Base-by-base conservation (phyloP, 2,113 vertebrate genomes). In the Nycticebus coucang region DNA sequence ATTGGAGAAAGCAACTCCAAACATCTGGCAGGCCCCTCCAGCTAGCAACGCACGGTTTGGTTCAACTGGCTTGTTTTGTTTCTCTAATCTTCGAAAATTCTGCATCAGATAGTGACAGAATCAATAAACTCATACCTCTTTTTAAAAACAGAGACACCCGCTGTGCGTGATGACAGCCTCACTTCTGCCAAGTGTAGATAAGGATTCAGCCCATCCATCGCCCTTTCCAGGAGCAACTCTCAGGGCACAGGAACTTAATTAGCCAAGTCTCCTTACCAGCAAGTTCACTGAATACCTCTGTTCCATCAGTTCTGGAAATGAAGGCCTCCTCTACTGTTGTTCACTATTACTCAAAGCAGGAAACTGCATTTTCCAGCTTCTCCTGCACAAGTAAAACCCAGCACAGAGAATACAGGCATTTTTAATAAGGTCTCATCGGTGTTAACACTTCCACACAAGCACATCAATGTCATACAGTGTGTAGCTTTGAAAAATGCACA, bases 141-240 rank as follows among this genome's bases (percentile, higher is more conserved):
- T 84, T 37, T 83, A 80, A 77, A 91, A 89, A 82, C 79, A 94
- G 91, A 93, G 77, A 45, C 21, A 53, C 55, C 50, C 59, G 13
- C 91, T 69, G 12, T 8, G 8, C 74, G 41, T 28, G 78, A 82
- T 71, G 83, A 79, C 83, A 93, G 69, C 71, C 90, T 78, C 45
- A 59, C 64, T 72, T 86, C 93, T 94, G 79, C 69, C 17, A 6
- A 87, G 35, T 0, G 3, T 0, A 93, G 83, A 93, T 78, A 68
- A 95, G 89, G 62, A 82, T 33, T 77, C 69, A 14, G 87, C 66
- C 24, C 53, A 45, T 26, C 30, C n/a, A 11, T 53, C n/a, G 33
- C 59, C 45, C 50, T n/a, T 83, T 22, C 2, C 2, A 87, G 71
- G 21, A 94, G 71, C 50, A 60, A 77, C 35, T 80, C 72, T 30